These are phyloP conservation scores for Urocynchramus pylzowi DNA, from an alignment of 2,113 vertebrate species.

Conservation along the genomic window DNA sequence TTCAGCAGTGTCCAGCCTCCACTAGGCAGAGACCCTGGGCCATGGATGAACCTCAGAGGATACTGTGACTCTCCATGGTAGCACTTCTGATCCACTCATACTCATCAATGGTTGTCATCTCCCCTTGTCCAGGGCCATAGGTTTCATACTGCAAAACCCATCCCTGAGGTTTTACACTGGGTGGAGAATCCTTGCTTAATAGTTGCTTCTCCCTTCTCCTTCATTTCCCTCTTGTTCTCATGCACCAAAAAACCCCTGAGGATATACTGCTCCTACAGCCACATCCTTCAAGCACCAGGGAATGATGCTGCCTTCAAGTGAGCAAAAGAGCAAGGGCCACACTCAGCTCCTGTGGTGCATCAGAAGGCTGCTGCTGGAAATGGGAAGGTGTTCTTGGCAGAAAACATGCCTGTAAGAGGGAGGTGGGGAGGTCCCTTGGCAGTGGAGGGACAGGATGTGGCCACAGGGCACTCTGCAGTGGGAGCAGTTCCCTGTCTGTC, in stretches of 20 bases:
- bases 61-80: fast-evolving
- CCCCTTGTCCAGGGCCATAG: not conserved
- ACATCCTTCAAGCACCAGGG: not conserved
- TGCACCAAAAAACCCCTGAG: not conserved
- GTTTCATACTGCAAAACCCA: not conserved
- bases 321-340: not conserved
- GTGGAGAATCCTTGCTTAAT: not conserved
- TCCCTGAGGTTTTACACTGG: not conserved
- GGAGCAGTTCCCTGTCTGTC: not conserved
- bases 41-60: not conserved
- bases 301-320: not conserved
- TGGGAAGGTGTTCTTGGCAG: not conserved
- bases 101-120: not conserved
- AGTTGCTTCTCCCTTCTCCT: not conserved
- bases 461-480: not conserved
- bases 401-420: fast-evolving
- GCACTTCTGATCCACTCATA: not conserved
- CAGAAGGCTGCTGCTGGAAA: not conserved
- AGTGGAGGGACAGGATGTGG: not conserved
- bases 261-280: not conserved
- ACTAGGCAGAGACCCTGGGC: not conserved
- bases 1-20: not conserved
- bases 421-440: not conserved
- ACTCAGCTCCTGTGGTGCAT: not conserved
- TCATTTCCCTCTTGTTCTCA: not conserved